Percentiles rank a stretch among this genome's conserved stretches.
Conservation (phyloP, 1,140 invertebrate species). For the Colletes gigas region DNA sequence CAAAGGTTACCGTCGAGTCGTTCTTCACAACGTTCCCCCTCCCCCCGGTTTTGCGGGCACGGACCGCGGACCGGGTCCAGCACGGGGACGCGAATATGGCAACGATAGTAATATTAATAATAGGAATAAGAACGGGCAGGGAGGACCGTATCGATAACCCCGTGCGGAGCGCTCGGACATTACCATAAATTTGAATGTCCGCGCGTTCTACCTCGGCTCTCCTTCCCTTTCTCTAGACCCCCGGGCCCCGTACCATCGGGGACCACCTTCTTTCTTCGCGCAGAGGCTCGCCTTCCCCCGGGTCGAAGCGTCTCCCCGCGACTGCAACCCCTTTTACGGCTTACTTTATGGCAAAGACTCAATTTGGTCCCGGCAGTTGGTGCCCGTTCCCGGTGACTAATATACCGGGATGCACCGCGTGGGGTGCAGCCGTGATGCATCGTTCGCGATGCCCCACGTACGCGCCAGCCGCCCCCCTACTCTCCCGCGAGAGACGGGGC, state of each 20-base stretch:
- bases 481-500: slow-evolving; percentile 2
- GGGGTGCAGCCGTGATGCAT: slow-evolving; percentile 71
- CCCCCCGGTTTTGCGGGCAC: background rate
- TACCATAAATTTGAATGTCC: slow-evolving; percentile 81
- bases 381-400: slow-evolving; percentile 69
- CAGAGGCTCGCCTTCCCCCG: slow-evolving; percentile 42
- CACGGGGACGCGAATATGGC: slow-evolving; percentile 22
- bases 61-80: background rate
- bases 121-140: slow-evolving; percentile 51
- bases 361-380: slow-evolving; percentile 75
- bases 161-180: slow-evolving; percentile 67
- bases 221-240: background rate
- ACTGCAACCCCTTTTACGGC: slow-evolving; percentile 69
- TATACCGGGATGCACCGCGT: slow-evolving; percentile 68
- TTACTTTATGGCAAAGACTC: slow-evolving; percentile 81
- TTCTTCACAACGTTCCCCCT: background rate
- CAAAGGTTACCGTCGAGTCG: slow-evolving; percentile 18
- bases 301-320: slow-evolving; percentile 62
- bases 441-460: slow-evolving; percentile 58
- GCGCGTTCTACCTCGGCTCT: slow-evolving; percentile 37
- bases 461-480: slow-evolving; percentile 1
- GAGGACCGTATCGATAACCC: slow-evolving; percentile 74
- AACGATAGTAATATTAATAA: slow-evolving; percentile 62
- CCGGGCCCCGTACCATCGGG: background rate
- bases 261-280: slow-evolving; percentile 16